phyloP scores from a whole-genome alignment of 2,113 vertebrate species.

The Laticauda laticaudata region DNA sequence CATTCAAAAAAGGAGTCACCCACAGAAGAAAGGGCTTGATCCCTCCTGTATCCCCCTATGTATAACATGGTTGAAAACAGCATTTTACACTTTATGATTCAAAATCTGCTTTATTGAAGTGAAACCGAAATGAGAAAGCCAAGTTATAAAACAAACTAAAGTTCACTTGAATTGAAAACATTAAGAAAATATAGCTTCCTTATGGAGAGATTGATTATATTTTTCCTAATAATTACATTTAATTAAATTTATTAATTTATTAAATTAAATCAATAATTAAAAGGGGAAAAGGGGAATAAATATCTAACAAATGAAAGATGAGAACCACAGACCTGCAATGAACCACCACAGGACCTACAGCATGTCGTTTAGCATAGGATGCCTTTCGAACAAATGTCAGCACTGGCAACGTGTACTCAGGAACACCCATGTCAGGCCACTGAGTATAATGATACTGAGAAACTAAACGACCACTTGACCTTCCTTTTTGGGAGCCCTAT shows the following conservation, averaged over 20 bases:
- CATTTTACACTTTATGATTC: not conserved
- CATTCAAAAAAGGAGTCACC: not conserved
- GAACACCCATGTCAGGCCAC: constrained; percentile 98
- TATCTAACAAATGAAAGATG: not conserved
- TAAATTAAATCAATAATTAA: too few species aligned
- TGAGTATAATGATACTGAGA: constrained; percentile 95
- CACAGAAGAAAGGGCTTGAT: not conserved
- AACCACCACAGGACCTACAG: constrained; percentile 84
- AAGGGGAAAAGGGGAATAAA: not conserved
- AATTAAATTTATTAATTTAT: too few species aligned
- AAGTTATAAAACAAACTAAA: not conserved
- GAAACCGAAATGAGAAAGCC: not conserved
- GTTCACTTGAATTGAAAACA: not conserved
- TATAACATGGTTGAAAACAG: not conserved
- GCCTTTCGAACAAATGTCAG: constrained; percentile 90
- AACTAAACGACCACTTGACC: constrained; percentile 78
- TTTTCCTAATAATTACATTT: not conserved
- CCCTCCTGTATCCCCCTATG: not conserved
- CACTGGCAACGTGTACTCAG: constrained; percentile 86
- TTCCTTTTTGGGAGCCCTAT: constrained; percentile 88
- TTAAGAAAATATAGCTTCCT: not conserved
- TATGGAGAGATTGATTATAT: not conserved
- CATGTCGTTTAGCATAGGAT: constrained; percentile 72
- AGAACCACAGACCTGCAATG: constrained; percentile 87
- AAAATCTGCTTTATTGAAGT: not conserved